These are phyloP conservation scores for Ondatra zibethicus DNA, from an alignment of 2,113 vertebrate species.

Conservation along the genomic window DNA sequence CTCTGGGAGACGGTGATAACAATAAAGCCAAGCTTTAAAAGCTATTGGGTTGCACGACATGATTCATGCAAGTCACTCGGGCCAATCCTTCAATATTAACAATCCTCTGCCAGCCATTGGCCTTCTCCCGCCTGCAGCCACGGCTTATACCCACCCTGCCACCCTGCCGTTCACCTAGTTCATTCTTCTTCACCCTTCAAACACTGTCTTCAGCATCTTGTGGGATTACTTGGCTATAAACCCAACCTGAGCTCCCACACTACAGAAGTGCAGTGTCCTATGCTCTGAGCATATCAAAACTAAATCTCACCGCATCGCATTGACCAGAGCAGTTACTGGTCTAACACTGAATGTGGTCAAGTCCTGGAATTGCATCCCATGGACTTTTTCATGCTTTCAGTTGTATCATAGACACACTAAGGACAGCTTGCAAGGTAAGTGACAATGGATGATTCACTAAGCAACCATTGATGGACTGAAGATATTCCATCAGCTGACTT, in stretches of 20 bases:
- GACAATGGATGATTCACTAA: neutral
- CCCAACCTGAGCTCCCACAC: neutral
- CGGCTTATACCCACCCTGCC: neutral
- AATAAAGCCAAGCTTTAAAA: neutral
- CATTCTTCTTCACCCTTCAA: neutral
- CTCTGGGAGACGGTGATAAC: neutral
- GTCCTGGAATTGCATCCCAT: neutral
- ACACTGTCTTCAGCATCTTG: neutral
- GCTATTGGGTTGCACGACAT: neutral
- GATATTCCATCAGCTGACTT: neutral
- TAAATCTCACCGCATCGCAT: neutral
- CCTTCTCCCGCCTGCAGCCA: neutral
- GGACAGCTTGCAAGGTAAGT: neutral
- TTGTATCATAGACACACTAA: neutral
- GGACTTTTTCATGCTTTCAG: neutral
- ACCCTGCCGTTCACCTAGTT: neutral
- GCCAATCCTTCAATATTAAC: neutral
- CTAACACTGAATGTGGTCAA: neutral
- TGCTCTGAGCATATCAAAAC: neutral
- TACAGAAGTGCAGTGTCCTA: neutral
- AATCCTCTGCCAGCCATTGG: neutral
- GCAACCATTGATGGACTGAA: neutral
- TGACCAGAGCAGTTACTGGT: neutral
- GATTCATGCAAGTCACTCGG: neutral
- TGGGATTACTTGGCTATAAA: neutral